Evolutionary conservation across 2,113 vertebrate genomes (phyloP), one percentile per base, ranked within the genome.

Genomic region (Helogale parvula): DNA sequence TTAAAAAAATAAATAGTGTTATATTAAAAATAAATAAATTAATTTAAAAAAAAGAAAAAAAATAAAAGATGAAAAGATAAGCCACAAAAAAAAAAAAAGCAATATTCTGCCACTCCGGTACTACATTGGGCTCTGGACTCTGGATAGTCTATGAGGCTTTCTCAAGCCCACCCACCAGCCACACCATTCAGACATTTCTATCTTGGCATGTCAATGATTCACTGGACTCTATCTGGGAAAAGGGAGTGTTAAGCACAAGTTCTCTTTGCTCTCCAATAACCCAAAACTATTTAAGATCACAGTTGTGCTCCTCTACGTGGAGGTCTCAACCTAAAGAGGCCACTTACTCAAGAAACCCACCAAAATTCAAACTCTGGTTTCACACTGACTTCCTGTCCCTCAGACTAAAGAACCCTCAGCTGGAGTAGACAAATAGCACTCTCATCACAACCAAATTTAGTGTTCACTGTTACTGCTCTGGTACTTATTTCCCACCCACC

Each of bases 401-500:
- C 57, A 8, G 27, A 50, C 54, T 81, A 38, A 68, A 88, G 27
- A 91, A 45, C 81, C 41, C 6, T 74, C 69, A 91, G 45, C 83
- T 92, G 23, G 41, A 85, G 23, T 45, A 79, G 35, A 92, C 25
- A 93, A 87, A 74, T 1, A 33, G 10, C 83, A 47, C 45, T 92
- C 15, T 89, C 83, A 84, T 88, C 88, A 91, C 29, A 97, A 68
- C 10, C 63, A 50, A 94, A 87, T 57, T 19, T 38, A 65, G 52
- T 19, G 6, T 85, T 93, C 31, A 76, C n/a, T 45, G 50, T 77
- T 33, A 65, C 33, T 71, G 12, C 65, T 86, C 79, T 52, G 13
- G 8, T 93, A 85, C 57, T 69, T 41, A 50, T 66, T 85, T 86
- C 35, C n/a, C 52, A 88, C 35, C 16, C n/a, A 93, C 5, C 31